Evolutionary conservation across 2,888 invertebrate species (phyloP).

Genomic region (Acanthococcus lagerstroemiae): DNA sequence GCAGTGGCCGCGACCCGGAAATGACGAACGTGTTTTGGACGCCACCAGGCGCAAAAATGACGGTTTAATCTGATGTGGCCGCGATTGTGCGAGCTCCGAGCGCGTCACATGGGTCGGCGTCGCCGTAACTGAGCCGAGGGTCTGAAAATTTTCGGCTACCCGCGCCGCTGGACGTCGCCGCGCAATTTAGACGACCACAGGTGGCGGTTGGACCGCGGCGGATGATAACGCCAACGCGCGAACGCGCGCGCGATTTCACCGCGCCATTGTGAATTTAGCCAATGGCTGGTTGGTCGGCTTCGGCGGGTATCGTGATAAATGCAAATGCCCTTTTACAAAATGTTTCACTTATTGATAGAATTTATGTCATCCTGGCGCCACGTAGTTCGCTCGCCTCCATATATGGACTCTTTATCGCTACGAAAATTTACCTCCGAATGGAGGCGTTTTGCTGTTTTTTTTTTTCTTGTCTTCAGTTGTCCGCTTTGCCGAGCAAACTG

Average conservation of each 20-base stretch:
- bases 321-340: neutral
- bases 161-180: neutral
- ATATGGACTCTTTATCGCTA: neutral
- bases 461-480: neutral
- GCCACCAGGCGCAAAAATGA: neutral
- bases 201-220: neutral
- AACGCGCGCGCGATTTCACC: neutral
- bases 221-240: neutral
- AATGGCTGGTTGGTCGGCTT: neutral
- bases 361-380: neutral
- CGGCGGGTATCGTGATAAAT: neutral
- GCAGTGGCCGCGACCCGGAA: neutral
- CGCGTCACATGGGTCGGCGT: neutral
- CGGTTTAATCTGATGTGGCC: neutral
- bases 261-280: neutral
- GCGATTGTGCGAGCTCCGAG: neutral
- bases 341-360: neutral
- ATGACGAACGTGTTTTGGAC: neutral
- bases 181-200: neutral
- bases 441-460: too few relatives aligned
- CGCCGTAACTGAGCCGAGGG: neutral
- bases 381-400: neutral
- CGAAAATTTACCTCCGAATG: too few relatives aligned
- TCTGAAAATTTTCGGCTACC: neutral
- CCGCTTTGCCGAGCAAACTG: too few relatives aligned